Base-by-base conservation (phyloP, 1,140 invertebrate genomes). In the Berghia stephanieae region DNA sequence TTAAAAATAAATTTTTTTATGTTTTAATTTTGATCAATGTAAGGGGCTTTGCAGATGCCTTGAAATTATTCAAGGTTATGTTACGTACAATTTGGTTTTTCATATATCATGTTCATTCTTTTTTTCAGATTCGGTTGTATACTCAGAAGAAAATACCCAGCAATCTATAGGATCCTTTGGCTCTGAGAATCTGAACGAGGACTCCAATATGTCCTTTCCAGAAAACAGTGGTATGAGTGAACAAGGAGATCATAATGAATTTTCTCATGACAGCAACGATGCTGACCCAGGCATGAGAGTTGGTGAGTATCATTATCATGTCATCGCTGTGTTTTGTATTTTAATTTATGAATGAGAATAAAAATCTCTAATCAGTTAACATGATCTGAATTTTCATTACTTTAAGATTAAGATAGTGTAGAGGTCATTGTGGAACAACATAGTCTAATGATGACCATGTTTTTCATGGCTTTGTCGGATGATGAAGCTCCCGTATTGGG, bases 181-280 rank as follows among this genome's bases (percentile, higher is more conserved):
- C 43, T 81, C 78, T 27, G 79, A 81, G 36, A 83, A 78, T 55
- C 67, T 80, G 57, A 81, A 83, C 44, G 82, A 83, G 42, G 82
- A 83, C 52, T 83, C 82, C 68, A 83, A 83, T 76, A 79, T 83
- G 80, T 83, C 82, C 0, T 83, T 83, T 55, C 80, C 80, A 42
- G 81, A 82, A 46, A 69, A 78, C 27, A 78, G 75, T 27, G 79
- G 78, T 57, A 42, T 57, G 31, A 76, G 63, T 52, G 60, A 66
- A 24, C 60, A 76, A 31, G 68, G 43, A 3, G 75, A 77, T 57
- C 75, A 82, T 49, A 80, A 76, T 36, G 82, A 83, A 40, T 83
- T 77, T 60, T 83, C 82, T 18, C 82, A 83, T 70, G 82, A 83
- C 75, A 82, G 80, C 52, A 83, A 81, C 40, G 80, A 83, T 57